Base-by-base conservation (phyloP, 2,888 invertebrate genomes). In the Tetranychus truncatus region DNA sequence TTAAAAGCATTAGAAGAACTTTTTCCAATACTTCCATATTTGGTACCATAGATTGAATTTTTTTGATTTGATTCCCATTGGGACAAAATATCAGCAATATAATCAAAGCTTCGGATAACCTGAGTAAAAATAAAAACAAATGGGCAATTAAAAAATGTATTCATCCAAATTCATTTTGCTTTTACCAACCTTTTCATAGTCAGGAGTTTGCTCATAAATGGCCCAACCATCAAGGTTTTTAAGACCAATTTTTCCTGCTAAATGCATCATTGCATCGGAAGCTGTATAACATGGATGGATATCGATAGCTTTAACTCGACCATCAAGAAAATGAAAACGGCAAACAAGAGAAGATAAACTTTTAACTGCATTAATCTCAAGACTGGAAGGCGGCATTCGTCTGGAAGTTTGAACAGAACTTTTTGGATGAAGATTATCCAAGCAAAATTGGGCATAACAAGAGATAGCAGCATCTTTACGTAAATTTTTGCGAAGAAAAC, bases 261-360 rank as follows among this genome's bases (percentile, higher is more conserved):
- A 85, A 79, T 92, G 90, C 3, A 89, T 87, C 4, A 94, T 89
- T 0, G 94, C 93, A 81, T 94, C 94, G 34, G 90, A 89, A 0
- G 93, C 93, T 3, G 94, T 94, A 82, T 95, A 94, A 1, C 92
- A 92, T 1, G 95, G 93, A 84, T 94, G 93, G 44, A 95, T 91
- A 83, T 94, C 93, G 78, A 95, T 91, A 0, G 95, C 94, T 83
- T 95, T 95, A 1, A 94, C 94, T 75, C 94, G 88, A 0, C 94
- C 93, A 83, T 95, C 95, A 82, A 95, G 86, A 85, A 95, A 94
- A 86, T 93, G 93, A 84, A 95, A 93, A 73, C 83, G 87, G 82
- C 93, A 94, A 0, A 95, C 92, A 79, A 95, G 91, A 0, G 94
- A 93, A 75, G 92, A 92, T 45, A 94, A 86, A 72, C 92, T 87